Base-by-base conservation (phyloP, 1,140 invertebrate genomes). In the Phymastichus coffea region DNA sequence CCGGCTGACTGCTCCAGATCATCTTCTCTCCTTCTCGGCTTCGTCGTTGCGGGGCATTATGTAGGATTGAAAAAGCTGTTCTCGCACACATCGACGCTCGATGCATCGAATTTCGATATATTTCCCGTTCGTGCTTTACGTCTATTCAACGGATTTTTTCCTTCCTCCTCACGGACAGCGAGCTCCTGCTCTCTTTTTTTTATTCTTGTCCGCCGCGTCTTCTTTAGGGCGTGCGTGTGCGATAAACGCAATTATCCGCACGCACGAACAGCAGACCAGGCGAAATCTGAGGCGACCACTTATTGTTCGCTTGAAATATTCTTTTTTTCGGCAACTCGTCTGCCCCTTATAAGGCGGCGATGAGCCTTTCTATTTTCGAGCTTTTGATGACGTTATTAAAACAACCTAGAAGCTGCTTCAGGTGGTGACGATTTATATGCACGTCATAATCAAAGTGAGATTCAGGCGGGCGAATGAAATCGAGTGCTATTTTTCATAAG, bases 191-290 rank as follows among this genome's bases (percentile, higher is more conserved):
- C n/a, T 26, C 26, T 46, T 25, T 25, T 46, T 25, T 46, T 10
- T 25, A 8, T 2, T n/a, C 15, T 46, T 23, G 2, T 14, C 9
- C 4, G 2, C 8, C 25, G 46, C 46, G n/a, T 25, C 46, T 48
- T 48, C 33, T 33, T 30, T 26, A 48, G 46, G n/a, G 6, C n/a
- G 15, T 14, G 20, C 47, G 14, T 12, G 25, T 17, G 28, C 59
- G 52, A 47, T 55, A 61, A 61, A 61, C 17, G 44, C 52, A 55
- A 61, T 61, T 61, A 61, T 61, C 52, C 46, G 47, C 59, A 55
- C 59, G 52, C 59, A 44, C 52, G 52, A 53, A 17, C 44, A 40
- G 17, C 26, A 59, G 40, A 30, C 49, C 22, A 37, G 28, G 37
- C 28, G 38, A 52, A 49, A 57, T 41, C 47, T n/a, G 28, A 58